These are phyloP conservation scores for Pyrgilauda ruficollis DNA, from an alignment of 2,113 vertebrate species.

Conservation along the genomic window DNA sequence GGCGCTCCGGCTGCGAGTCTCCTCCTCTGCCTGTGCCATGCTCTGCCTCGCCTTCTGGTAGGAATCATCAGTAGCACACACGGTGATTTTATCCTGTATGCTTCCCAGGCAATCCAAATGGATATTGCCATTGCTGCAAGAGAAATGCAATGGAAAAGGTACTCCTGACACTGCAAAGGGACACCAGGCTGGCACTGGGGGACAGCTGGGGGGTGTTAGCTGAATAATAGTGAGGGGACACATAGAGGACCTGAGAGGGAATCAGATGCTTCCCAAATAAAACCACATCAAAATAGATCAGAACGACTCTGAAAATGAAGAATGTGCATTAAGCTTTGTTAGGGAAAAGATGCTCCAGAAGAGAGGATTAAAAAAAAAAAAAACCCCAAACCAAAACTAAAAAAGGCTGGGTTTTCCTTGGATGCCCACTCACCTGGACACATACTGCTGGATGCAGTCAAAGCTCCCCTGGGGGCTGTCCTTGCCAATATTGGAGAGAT, in stretches of 20 bases:
- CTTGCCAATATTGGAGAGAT: slow-evolving; percentile 92
- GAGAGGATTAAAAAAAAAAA: rapidly evolving
- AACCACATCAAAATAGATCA: background rate
- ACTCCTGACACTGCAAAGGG: background rate
- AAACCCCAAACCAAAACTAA: background rate
- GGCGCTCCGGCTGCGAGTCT: slow-evolving; percentile 90
- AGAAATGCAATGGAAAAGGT: background rate
- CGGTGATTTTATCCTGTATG: slow-evolving; percentile 97
- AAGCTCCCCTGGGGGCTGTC: slow-evolving; percentile 97
- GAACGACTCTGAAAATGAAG: background rate
- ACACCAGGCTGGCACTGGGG: background rate
- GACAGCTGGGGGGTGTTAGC: background rate
- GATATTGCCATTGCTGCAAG: slow-evolving; percentile 84
- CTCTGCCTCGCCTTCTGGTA: slow-evolving; percentile 96
- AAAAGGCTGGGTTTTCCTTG: rapidly evolving
- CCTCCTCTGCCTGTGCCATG: slow-evolving; percentile 96
- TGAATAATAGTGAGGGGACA: background rate
- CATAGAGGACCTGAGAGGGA: background rate
- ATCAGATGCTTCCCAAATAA: background rate
- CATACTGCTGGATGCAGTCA: slow-evolving; percentile 95
- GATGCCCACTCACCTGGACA: slow-evolving; percentile 83
- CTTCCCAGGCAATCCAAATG: slow-evolving; percentile 94
- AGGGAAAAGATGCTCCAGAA: background rate
- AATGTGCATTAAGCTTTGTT: background rate
- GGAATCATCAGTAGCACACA: slow-evolving; percentile 95